phyloP scores from a whole-genome alignment of 2,113 vertebrate genomes.

The Euleptes europaea region DNA sequence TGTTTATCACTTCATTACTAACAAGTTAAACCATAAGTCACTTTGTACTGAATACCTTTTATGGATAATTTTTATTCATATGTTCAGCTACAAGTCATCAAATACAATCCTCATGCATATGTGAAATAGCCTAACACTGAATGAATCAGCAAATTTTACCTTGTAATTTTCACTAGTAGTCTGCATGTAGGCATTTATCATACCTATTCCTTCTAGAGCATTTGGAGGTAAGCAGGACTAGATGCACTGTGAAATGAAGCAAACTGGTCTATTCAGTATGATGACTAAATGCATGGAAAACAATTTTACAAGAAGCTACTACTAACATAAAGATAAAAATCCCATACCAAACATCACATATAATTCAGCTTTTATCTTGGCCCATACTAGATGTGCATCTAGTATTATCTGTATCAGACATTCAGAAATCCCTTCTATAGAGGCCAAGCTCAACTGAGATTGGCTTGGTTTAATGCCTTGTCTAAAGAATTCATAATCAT shows the following conservation, averaged over 20 bases:
- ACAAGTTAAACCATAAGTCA: background rate
- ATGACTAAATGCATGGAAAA: conserved; percentile 23
- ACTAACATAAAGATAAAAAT: background rate
- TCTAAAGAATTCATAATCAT: background rate
- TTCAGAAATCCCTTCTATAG: background rate
- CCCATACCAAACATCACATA: background rate
- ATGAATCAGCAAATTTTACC: background rate
- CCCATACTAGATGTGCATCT: background rate
- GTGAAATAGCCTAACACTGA: background rate
- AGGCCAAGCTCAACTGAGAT: conserved; percentile 30
- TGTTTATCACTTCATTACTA: background rate
- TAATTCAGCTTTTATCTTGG: conserved; percentile 20
- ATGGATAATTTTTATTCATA: background rate
- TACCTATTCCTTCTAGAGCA: background rate
- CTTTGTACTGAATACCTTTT: background rate
- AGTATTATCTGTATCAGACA: conserved; percentile 21
- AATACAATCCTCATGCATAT: background rate
- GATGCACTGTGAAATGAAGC: background rate
- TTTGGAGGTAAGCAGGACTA: background rate
- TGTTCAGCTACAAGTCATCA: background rate
- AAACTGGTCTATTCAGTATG: background rate
- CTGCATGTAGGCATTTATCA: background rate
- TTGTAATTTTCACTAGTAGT: background rate
- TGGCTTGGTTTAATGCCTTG: background rate
- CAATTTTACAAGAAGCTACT: background rate